These are phyloP conservation scores for Drosophila rhopaloa DNA, from an alignment of 1,140 invertebrate species.

Conservation along the genomic window DNA sequence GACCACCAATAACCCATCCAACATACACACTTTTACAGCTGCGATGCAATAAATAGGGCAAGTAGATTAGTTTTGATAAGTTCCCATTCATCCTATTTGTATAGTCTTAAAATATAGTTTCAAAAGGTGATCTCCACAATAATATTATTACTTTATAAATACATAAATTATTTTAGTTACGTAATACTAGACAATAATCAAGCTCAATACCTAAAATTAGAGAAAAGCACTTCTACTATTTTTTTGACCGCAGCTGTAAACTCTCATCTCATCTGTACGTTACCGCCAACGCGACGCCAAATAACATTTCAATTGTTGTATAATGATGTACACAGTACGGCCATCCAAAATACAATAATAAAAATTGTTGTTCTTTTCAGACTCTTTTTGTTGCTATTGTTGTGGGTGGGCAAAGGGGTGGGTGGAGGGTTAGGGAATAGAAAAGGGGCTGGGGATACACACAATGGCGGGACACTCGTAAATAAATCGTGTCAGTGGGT, in stretches of 20 bases:
- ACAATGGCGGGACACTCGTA: slow-evolving; percentile 74
- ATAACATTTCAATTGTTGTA: slow-evolving; percentile 81
- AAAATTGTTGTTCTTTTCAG: slow-evolving; percentile 76
- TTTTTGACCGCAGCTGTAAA: slow-evolving; percentile 12
- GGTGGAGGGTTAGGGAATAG: slow-evolving; percentile 23
- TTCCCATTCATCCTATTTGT: too few species aligned
- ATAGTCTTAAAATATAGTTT: too few species aligned
- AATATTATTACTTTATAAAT: too few species aligned
- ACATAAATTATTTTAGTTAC: too few species aligned
- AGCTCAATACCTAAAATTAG: too few species aligned
- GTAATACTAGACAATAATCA: too few species aligned
- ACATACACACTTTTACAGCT: slow-evolving; percentile 7
- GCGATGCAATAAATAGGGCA: neutral
- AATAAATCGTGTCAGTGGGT: slow-evolving; percentile 83
- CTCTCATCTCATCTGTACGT: slow-evolving; percentile 32
- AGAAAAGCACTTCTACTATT: neutral
- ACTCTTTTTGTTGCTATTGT: slow-evolving; percentile 9
- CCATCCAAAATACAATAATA: slow-evolving; percentile 65
- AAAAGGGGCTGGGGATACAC: slow-evolving; percentile 41
- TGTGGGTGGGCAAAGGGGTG: slow-evolving; percentile 8
- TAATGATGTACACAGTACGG: slow-evolving; percentile 77
- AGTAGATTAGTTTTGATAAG: neutral
- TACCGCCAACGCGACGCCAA: slow-evolving; percentile 68
- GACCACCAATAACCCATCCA: slow-evolving; percentile 4
- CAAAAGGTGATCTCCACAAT: too few species aligned